Percentiles rank a stretch among this genome's conserved stretches.
Conservation (phyloP, 1,140 invertebrate species). For the Samia ricini region DNA sequence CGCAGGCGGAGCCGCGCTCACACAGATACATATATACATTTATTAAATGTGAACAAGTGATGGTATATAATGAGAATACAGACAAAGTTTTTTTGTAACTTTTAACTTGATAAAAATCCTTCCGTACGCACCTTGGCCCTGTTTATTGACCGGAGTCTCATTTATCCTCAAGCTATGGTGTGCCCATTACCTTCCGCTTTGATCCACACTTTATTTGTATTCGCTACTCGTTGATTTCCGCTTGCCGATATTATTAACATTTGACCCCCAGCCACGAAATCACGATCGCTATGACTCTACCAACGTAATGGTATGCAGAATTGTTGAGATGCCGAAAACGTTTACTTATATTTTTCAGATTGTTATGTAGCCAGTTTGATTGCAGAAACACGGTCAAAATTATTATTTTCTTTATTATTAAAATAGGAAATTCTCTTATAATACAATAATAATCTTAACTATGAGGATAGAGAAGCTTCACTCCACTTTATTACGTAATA, state of each 20-base stretch:
- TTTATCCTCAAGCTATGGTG: slow-evolving; percentile 42
- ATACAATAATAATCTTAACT: no score
- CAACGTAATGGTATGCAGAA: neutral
- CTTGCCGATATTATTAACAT: slow-evolving; percentile 69
- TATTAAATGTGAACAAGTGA: neutral
- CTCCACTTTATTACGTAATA: no score
- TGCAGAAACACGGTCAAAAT: no score
- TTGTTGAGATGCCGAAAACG: neutral
- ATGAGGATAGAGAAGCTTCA: no score
- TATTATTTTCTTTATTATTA: no score
- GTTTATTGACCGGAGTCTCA: slow-evolving; percentile 17
- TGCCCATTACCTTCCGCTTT: slow-evolving; percentile 48
- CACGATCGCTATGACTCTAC: neutral
- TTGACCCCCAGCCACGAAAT: slow-evolving; percentile 47
- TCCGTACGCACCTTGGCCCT: slow-evolving; percentile 30
- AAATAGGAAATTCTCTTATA: no score
- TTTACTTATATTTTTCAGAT: neutral
- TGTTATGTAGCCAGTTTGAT: no score
- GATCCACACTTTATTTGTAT: slow-evolving; percentile 61
- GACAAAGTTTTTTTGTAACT: neutral
- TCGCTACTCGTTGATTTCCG: slow-evolving; percentile 62
- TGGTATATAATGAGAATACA: neutral
- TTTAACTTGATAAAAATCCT: slow-evolving; percentile 1
- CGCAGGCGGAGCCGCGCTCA: no score
- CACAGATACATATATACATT: no score